Evolutionary conservation across 2,888 invertebrate species (phyloP).

Genomic region (Pseudococcus jackbeardsleyi): DNA sequence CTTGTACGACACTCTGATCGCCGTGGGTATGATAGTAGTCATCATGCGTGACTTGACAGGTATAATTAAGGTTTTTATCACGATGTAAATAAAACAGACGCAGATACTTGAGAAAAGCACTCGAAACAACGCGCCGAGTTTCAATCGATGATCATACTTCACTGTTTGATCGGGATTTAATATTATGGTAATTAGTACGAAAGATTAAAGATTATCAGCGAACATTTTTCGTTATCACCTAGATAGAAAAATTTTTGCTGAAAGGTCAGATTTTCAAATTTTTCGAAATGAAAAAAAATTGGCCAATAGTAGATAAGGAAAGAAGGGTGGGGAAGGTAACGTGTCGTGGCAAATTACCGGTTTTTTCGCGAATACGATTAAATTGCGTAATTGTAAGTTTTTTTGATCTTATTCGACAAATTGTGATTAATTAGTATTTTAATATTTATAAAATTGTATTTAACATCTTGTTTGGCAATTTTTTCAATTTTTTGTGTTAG

Average conservation of each 20-base stretch:
- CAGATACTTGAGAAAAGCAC: slow-evolving; percentile 18
- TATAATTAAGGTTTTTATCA: slow-evolving; percentile 50
- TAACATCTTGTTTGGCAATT: no score
- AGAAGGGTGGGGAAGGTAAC: background rate
- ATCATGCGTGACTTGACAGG: slow-evolving; percentile 59
- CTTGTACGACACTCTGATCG: slow-evolving; percentile 42
- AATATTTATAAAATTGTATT: no score
- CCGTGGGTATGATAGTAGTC: slow-evolving; percentile 51
- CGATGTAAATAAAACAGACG: background rate
- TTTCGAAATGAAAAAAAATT: background rate
- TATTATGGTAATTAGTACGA: background rate
- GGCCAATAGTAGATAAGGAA: background rate
- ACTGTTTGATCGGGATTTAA: background rate
- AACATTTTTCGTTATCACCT: slow-evolving; percentile 19
- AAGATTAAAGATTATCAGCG: background rate
- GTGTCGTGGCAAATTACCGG: background rate
- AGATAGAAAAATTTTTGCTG: slow-evolving; percentile 28
- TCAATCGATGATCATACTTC: slow-evolving; percentile 34
- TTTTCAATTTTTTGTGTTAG: no score
- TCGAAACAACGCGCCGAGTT: background rate
- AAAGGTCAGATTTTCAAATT: slow-evolving; percentile 23
- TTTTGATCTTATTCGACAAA: background rate
- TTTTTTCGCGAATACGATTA: background rate
- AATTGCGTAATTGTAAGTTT: background rate
- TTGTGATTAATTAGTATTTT: no score